Conservation (phyloP, 1,140 invertebrate species). For the Lordiphosa clarofinis region DNA sequence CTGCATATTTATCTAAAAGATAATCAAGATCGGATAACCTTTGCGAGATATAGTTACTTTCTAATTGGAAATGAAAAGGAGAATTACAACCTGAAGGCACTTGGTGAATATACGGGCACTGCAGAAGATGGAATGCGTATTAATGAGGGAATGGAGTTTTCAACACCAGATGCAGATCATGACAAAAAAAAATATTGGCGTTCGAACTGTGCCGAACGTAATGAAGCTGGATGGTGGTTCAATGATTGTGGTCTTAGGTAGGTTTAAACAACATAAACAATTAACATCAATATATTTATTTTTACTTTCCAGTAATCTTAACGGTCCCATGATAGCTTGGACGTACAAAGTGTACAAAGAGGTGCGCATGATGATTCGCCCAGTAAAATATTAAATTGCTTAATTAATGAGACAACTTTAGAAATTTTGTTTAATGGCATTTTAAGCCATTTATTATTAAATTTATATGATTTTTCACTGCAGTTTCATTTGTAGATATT, state of each 20-base stretch:
- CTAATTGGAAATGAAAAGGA: slow-evolving; percentile 1
- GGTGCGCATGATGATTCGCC: slow-evolving; percentile 3
- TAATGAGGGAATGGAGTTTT: background rate
- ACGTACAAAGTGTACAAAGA: background rate
- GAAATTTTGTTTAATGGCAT: too few species aligned
- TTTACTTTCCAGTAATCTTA: background rate
- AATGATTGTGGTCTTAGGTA: too few species aligned
- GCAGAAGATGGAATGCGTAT: slow-evolving; percentile 3
- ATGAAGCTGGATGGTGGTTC: slow-evolving; percentile 12
- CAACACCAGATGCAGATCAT: background rate
- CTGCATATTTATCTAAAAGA: background rate
- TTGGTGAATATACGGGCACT: background rate
- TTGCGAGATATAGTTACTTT: slow-evolving; percentile 5
- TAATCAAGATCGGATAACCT: background rate
- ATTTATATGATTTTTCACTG: too few species aligned
- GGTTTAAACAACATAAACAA: too few species aligned
- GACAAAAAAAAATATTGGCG: too few species aligned
- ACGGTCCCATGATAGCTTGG: background rate
- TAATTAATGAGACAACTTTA: too few species aligned
- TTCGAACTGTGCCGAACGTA: background rate
- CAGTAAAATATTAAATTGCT: too few species aligned
- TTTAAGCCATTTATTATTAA: too few species aligned
- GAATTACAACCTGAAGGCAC: background rate
- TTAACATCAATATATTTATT: background rate
- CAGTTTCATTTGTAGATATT: too few species aligned